These are phyloP conservation scores for Helicolenus hilgendorfi DNA, from an alignment of 2,797 vertebrate species.

Conservation along the genomic window DNA sequence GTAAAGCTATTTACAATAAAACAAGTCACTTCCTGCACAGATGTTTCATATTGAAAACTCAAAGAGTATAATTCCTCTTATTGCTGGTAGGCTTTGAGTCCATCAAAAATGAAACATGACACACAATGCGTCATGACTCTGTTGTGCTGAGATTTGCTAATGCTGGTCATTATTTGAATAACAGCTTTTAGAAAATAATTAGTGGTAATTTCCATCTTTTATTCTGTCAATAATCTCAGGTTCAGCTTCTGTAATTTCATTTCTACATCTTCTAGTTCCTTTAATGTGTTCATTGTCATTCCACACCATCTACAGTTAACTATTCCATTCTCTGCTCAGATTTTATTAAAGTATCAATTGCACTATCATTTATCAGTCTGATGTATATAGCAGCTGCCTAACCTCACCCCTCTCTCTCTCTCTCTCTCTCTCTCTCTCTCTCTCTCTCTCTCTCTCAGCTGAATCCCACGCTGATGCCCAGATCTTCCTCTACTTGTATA, in stretches of 20 bases:
- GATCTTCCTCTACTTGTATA: constrained; percentile 97
- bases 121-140: not conserved
- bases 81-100: not conserved
- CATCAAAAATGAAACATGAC: not conserved
- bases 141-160: not conserved
- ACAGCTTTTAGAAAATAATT: not conserved
- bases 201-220: not conserved
- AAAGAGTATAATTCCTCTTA: not conserved
- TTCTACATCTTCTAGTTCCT: not conserved
- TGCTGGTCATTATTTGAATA: not conserved
- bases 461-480: constrained; percentile 84
- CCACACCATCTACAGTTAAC: not conserved
- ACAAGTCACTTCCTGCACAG: not conserved
- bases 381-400: not conserved
- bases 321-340: no score
- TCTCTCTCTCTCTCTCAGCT: constrained; percentile 71
- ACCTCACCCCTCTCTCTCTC: not conserved
- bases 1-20: not conserved
- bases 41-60: not conserved
- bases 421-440: constrained; percentile 20
- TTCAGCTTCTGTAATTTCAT: not conserved
- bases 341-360: not conserved
- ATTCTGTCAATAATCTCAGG: not conserved
- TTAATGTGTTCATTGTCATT: not conserved
- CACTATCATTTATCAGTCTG: not conserved